phyloP scores from a whole-genome alignment of 2,113 vertebrate genomes.

The Salvator merianae region DNA sequence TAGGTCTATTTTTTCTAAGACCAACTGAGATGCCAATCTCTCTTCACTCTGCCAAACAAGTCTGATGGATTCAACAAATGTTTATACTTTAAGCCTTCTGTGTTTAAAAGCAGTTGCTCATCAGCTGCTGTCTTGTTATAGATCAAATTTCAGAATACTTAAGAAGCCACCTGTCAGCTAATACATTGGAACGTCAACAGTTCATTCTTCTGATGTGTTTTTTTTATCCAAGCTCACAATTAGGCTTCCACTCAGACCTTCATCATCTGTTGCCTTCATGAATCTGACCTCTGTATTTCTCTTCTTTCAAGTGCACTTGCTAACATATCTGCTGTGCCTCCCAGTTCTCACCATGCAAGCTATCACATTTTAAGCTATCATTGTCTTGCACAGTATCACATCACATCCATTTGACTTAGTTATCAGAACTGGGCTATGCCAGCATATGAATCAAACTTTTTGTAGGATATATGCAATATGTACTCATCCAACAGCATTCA shows the following conservation, averaged over 20 bases:
- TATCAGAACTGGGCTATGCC: not conserved
- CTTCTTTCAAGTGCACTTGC: not conserved
- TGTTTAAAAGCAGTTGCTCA: constrained; percentile 65
- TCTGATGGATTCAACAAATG: constrained; percentile 47
- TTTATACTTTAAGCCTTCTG: constrained; percentile 40
- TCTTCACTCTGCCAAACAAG: constrained; percentile 6
- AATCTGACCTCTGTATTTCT: constrained; percentile 18
- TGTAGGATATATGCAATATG: not conserved
- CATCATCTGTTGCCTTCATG: constrained; percentile 13
- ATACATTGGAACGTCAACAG: constrained; percentile 47
- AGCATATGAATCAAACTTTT: not conserved
- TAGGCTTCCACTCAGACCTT: not conserved
- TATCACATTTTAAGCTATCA: not conserved
- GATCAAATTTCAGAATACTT: constrained; percentile 64
- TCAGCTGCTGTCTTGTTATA: constrained; percentile 61
- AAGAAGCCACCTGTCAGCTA: constrained; percentile 70
- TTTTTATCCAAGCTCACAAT: not conserved
- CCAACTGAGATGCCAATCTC: constrained; percentile 5
- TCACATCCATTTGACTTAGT: not conserved
- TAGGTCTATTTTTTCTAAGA: constrained; percentile 15
- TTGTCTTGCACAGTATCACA: not conserved
- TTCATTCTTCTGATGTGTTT: constrained; percentile 65
- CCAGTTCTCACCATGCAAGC: not conserved
- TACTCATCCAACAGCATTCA: too few relatives aligned
- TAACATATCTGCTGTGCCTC: not conserved